Conservation (phyloP, 2,797 vertebrate genomes). For the Pseudochirops corinnae region DNA sequence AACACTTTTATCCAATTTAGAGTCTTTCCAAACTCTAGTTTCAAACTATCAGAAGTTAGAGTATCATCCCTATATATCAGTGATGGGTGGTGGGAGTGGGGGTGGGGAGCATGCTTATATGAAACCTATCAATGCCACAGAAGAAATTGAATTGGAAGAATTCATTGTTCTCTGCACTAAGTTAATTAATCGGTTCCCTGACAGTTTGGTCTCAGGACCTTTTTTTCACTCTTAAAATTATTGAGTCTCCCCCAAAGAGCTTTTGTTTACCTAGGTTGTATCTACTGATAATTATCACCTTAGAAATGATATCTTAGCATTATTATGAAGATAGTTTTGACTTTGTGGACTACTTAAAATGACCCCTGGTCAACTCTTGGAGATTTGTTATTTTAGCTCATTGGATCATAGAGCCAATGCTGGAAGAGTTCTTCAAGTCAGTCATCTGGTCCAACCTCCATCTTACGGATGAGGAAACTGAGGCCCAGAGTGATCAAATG, state of each 20-base stretch:
- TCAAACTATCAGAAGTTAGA: slow-evolving; percentile 38
- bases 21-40: slow-evolving; percentile 50
- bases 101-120: background rate
- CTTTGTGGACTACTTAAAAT: background rate
- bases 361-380: background rate
- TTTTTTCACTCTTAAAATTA: background rate
- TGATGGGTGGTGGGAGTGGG: background rate
- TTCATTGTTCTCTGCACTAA: background rate
- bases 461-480: background rate
- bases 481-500: background rate
- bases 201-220: background rate
- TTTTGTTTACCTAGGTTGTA: background rate
- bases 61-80: background rate
- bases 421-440: background rate
- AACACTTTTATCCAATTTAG: slow-evolving; percentile 22
- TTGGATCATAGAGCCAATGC: background rate
- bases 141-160: background rate
- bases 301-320: background rate
- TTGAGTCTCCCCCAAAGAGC: background rate
- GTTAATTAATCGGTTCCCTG: background rate
- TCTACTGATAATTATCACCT: background rate
- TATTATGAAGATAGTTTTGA: background rate
- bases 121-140: background rate
- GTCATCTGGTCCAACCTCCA: background rate
- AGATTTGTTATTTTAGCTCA: background rate